Evolutionary conservation across 2,888 invertebrate genomes (phyloP).

Genomic region (Athalia circularis): DNA sequence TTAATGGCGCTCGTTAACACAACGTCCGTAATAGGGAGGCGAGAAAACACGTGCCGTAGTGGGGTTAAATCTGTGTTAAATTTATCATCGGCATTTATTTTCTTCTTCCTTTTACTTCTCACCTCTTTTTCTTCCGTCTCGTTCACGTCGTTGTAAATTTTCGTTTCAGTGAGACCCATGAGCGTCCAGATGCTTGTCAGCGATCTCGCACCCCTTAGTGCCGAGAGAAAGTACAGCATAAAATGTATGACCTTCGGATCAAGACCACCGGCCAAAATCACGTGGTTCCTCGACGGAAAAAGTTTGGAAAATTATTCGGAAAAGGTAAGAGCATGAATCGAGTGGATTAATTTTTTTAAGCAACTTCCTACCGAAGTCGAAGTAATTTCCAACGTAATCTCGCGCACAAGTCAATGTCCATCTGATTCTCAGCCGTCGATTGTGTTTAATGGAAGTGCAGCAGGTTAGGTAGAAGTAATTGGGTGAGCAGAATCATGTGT

Average conservation of each 20-base stretch:
- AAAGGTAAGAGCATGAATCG: conserved; percentile 71
- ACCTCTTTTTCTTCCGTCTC: neutral
- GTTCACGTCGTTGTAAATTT: conserved; percentile 47
- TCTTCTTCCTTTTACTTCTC: too few relatives aligned
- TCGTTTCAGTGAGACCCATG: conserved; percentile 85
- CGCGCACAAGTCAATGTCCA: too few relatives aligned
- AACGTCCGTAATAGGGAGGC: too few relatives aligned
- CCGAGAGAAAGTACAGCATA: conserved; percentile 87
- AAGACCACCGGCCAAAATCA: conserved; percentile 88
- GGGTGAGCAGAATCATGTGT: too few relatives aligned
- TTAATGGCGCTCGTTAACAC: too few relatives aligned
- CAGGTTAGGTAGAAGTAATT: too few relatives aligned
- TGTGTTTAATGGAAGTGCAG: too few relatives aligned
- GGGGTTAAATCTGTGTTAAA: too few relatives aligned
- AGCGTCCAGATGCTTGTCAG: conserved; percentile 86
- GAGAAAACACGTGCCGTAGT: too few relatives aligned
- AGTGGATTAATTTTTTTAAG: neutral
- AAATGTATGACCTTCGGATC: conserved; percentile 90
- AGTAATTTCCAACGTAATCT: neutral
- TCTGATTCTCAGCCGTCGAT: too few relatives aligned
- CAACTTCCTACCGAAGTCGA: neutral
- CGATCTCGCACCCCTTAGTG: conserved; percentile 87
- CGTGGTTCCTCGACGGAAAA: conserved; percentile 89
- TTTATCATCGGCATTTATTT: too few relatives aligned
- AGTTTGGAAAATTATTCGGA: conserved; percentile 78